These are phyloP conservation scores for Melitaea cinxia DNA, from an alignment of 1,140 invertebrate species.

Conservation along the genomic window DNA sequence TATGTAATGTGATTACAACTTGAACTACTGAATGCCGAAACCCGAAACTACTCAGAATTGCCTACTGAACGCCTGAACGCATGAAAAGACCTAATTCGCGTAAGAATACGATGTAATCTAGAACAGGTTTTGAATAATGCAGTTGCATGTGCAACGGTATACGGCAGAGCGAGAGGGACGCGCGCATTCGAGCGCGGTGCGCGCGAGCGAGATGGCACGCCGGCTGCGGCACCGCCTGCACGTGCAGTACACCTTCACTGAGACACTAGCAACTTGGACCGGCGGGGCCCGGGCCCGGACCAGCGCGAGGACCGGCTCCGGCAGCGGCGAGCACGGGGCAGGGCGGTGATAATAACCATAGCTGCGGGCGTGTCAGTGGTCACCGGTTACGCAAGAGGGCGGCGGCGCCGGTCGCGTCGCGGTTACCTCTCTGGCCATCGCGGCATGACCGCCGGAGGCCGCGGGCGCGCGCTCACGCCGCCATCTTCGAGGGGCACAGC, in stretches of 20 bases:
- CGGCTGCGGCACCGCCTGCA: conserved; percentile 54
- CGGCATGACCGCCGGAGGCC: conserved; percentile 81
- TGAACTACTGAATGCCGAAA: conserved; percentile 1
- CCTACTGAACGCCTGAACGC: no score
- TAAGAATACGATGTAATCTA: conserved; percentile 47
- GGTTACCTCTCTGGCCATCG: conserved; percentile 82
- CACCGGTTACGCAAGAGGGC: conserved; percentile 58
- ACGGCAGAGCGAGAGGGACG: conserved; percentile 60
- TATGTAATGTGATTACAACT: not conserved
- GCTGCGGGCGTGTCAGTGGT: conserved; percentile 56
- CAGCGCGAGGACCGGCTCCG: conserved; percentile 32
- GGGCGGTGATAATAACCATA: conserved; percentile 56
- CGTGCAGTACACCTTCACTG: conserved; percentile 22
- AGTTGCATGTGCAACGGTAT: conserved; percentile 65
- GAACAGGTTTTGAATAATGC: conserved; percentile 61
- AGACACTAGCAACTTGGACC: conserved; percentile 15
- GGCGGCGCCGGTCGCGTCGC: conserved; percentile 55
- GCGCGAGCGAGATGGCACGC: conserved; percentile 47
- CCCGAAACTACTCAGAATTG: conserved; percentile 23
- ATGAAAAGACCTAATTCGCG: conserved; percentile 35
- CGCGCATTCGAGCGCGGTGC: conserved; percentile 34
- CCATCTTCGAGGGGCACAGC: conserved; percentile 72
- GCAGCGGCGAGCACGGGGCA: conserved; percentile 12
- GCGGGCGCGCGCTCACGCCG: conserved; percentile 78
- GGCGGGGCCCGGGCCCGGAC: conserved; percentile 36